Percentiles rank a stretch among this genome's conserved stretches.
Conservation (phyloP, 2,113 vertebrate genomes). For the Silurus meridionalis region DNA sequence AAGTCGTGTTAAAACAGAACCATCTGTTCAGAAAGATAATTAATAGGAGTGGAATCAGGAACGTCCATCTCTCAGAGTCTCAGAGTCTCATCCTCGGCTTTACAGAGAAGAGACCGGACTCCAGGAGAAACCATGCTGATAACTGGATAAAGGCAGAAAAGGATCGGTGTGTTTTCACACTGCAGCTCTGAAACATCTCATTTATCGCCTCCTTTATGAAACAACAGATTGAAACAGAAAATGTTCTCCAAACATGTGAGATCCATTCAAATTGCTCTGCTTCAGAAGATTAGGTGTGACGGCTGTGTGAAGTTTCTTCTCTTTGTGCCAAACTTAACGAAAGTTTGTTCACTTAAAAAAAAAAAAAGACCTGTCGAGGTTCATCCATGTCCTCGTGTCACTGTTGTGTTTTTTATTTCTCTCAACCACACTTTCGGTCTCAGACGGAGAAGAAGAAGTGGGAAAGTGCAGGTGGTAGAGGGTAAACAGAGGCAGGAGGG, state of each 20-base stretch:
- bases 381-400: neutral
- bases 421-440: neutral
- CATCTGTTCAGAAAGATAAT: neutral
- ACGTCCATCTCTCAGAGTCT: neutral
- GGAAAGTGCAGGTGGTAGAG: neutral
- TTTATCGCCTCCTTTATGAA: constrained; percentile 2
- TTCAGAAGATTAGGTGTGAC: neutral
- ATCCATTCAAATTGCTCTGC: neutral
- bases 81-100: neutral
- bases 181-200: neutral
- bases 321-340: neutral
- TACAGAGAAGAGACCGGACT: neutral
- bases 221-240: neutral
- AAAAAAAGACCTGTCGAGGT: neutral
- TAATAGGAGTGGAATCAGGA: neutral
- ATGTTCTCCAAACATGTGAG: neutral
- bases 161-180: neutral
- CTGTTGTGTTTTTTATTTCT: neutral
- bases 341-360: neutral
- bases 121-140: neutral
- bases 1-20: neutral
- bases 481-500: constrained; percentile 6
- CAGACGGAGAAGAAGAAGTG: neutral
- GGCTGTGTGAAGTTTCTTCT: neutral
- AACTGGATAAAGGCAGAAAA: neutral